phyloP scores from a whole-genome alignment of 2,888 invertebrate species.

The Tipula helvola region DNA sequence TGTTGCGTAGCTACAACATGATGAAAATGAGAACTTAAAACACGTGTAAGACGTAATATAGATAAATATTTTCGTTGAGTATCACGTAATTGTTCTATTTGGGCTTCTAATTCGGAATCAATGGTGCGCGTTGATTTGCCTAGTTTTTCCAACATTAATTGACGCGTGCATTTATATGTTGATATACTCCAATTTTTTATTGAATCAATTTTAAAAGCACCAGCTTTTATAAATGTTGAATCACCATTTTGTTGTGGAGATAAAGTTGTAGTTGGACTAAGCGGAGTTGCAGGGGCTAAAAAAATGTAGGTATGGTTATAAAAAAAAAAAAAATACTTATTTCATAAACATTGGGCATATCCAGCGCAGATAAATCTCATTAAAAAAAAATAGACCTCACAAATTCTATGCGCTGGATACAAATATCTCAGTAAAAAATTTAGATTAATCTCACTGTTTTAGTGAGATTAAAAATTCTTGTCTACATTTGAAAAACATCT shows the following conservation, averaged over 20 bases:
- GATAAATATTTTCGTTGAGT: slow-evolving; percentile 87
- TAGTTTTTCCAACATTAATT: slow-evolving; percentile 89
- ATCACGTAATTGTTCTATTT: slow-evolving; percentile 85
- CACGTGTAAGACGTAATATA: slow-evolving; percentile 72
- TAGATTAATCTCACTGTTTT: no score
- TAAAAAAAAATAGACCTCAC: no score
- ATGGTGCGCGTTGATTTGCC: slow-evolving; percentile 88
- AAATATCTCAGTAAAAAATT: no score
- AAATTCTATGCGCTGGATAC: no score
- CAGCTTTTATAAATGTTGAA: slow-evolving; percentile 40
- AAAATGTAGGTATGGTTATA: slow-evolving; percentile 19
- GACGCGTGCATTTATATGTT: slow-evolving; percentile 96
- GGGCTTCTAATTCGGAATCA: slow-evolving; percentile 84
- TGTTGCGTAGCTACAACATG: slow-evolving; percentile 79
- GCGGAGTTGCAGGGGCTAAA: slow-evolving; percentile 13
- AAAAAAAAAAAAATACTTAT: slow-evolving; percentile 12
- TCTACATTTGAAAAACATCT: no score
- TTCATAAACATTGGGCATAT: background rate
- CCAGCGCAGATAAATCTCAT: no score
- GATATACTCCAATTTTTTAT: slow-evolving; percentile 96
- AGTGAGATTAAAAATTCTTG: no score
- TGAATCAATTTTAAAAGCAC: slow-evolving; percentile 78
- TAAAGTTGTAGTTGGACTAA: slow-evolving; percentile 26
- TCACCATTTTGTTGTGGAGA: slow-evolving; percentile 50
- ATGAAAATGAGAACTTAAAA: slow-evolving; percentile 78